Evolutionary conservation across 2,113 vertebrate species (phyloP), one percentile per base, ranked within the genome.

Genomic region (Platysteira castanea): DNA sequence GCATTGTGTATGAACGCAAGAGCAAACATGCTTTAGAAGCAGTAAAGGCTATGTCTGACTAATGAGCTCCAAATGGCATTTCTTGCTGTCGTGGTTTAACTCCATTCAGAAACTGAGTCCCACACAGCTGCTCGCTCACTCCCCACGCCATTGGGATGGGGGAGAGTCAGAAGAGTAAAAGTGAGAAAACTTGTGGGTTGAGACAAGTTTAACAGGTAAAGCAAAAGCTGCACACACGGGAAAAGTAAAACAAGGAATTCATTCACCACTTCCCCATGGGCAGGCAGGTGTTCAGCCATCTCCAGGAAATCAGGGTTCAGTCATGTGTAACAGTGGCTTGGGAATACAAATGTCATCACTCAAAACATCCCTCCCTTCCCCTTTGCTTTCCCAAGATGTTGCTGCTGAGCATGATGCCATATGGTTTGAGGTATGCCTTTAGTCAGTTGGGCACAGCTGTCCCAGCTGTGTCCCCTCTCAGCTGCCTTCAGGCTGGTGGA

Each of bases 41-140:
- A 91, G 65, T 91, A 84, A 96, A 85, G 78, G 3, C 44, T 57
- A 2, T 41, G n/a, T 89, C 74, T 56, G 31, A 78, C 46, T 92
- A 89, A 93, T 64, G 85, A 95, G 57, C 75, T 93, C 67, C 84
- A 95, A 94, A 80, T 71, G 76, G 30, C 19, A 86, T 76, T 92
- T 92, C 37, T 88, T 87, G 46, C 75, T 80, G 31, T 61, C 46
- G 24, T 60, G 47, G 21, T 14, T 80, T 74, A 54, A 35, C 67
- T 26, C 30, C 30, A 24, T n/a, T 59, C 0, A 0, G 12, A 14
- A 74, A 1, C 39, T 4, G 9, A 49, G n/a, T 42, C 31, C 33
- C 67, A 54, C n/a, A 47, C 60, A 61, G 46, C 46, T 73, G 41
- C n/a, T 73, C 1, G 0, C 21, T 59, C 28, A 11, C 20, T 68